Base-by-base conservation (phyloP, 2,113 vertebrate genomes). In the Columba janthina region DNA sequence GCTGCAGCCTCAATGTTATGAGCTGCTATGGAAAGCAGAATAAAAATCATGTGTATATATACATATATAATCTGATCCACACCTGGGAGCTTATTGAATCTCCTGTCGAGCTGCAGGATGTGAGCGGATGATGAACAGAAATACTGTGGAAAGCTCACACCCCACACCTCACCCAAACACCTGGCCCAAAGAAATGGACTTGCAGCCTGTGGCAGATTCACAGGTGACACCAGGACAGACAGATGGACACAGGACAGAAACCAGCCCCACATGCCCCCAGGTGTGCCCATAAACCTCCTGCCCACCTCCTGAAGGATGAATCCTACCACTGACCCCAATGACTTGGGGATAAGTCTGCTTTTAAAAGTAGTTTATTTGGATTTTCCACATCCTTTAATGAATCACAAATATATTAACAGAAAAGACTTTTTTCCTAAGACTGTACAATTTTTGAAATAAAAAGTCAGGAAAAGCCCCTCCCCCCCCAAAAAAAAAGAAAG, bases 311-410 rank as follows among this genome's bases (percentile, higher is more conserved):
- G 36, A 28, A 29, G 50, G 70, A 20, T 5, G 20, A 36, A 40
- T 28, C 64, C 65, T 62, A 58, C 5, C 18, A 2, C 46, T 7
- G 24, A 50, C 38, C 75, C 83, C 79, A 97, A 96, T 78, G 86
- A 98, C 32, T 77, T 79, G 77, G 85, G 95, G 94, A 87, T 81
- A 82, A 91, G 48, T 94, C 60, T 98, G 96, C 97, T 97, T 98
- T 97, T 96, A 97, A 98, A 98, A 98, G 97, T 97, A 97, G 96
- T 98, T 98, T 98, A 97, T 98, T 98, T 97, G 96, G 90, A 97
- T 97, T 98, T 98, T 97, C 89, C 96, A 98, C 97, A 97, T 97
- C 97, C 94, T 98, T 98, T 96, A 97, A 97, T 97, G 97, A 98
- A 97, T 96, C 83, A 96, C 96, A 98, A 98, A 98, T 98, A 98